Evolutionary conservation across 1,140 invertebrate genomes (phyloP).

Genomic region (Odontomachus brunneus): DNA sequence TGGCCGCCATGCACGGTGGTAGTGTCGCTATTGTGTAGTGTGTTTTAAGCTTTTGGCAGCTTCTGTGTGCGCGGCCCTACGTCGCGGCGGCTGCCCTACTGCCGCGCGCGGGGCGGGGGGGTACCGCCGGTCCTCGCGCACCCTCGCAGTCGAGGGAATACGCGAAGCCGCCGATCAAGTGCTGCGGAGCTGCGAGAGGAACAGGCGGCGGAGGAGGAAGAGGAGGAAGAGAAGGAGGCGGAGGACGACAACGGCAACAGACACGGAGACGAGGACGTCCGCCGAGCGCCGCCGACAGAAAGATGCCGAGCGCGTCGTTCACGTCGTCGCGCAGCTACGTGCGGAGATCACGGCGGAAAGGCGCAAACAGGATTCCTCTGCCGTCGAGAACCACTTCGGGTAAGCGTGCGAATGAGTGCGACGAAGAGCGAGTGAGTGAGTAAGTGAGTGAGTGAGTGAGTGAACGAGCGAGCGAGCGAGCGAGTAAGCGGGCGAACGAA

Average conservation of each 20-base stretch:
- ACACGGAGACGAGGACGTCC: constrained; percentile 54
- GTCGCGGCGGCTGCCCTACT: constrained; percentile 33
- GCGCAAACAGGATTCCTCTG: constrained; percentile 92
- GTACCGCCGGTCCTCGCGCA: constrained; percentile 19
- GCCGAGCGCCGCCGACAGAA: constrained; percentile 77
- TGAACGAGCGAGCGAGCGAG: constrained; percentile 7
- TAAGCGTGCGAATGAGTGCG: constrained; percentile 83
- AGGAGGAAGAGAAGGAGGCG: neutral
- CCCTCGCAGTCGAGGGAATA: constrained; percentile 9
- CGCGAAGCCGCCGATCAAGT: constrained; percentile 15
- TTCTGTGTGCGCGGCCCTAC: constrained; percentile 24
- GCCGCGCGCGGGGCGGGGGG: constrained; percentile 9
- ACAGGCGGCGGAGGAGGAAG: neutral
- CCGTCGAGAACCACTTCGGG: constrained; percentile 91
- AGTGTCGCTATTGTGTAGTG: constrained; percentile 85
- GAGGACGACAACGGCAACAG: constrained; percentile 42
- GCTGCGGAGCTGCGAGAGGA: constrained; percentile 17
- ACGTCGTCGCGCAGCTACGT: constrained; percentile 94
- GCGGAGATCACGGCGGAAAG: constrained; percentile 93
- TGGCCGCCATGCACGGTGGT: constrained; percentile 83
- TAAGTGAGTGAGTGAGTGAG: neutral
- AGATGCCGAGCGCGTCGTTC: constrained; percentile 96
- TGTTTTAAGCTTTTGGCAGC: constrained; percentile 64
- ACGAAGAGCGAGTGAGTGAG: constrained; percentile 65
- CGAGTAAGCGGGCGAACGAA: neutral